Conservation (phyloP, 2,113 vertebrate genomes). For the Sitta europaea region DNA sequence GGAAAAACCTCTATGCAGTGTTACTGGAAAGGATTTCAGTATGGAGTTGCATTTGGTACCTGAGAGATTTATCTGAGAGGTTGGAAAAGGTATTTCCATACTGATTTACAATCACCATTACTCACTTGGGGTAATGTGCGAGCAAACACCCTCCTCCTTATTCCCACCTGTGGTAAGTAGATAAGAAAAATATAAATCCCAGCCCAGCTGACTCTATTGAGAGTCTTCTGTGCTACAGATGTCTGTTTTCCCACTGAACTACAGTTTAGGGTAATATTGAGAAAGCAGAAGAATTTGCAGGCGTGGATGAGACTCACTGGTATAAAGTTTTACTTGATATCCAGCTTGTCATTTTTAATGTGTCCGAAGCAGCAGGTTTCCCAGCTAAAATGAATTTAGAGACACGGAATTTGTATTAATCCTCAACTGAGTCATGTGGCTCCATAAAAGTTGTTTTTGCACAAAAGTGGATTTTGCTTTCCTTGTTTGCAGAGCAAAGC, state of each 20-base stretch:
- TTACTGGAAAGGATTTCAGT: not conserved
- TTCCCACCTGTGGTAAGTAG: not conserved
- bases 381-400: not conserved
- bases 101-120: not conserved
- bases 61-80: not conserved
- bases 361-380: not conserved
- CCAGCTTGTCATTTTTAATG: not conserved
- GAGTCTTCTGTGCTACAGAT: not conserved
- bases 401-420: constrained; percentile 3
- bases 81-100: not conserved
- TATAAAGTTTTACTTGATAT: not conserved
- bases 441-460: not conserved
- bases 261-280: not conserved
- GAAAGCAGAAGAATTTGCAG: not conserved
- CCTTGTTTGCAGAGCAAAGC: not conserved
- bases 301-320: not conserved
- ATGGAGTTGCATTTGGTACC: not conserved
- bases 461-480: not conserved
- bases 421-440: not conserved
- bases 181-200: not conserved
- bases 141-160: not conserved
- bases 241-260: not conserved
- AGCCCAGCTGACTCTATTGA: not conserved
- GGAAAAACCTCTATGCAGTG: not conserved
- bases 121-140: not conserved